Percentiles rank a stretch among this genome's conserved stretches.
Conservation (phyloP, 2,797 vertebrate species). For the Ibycter americanus region DNA sequence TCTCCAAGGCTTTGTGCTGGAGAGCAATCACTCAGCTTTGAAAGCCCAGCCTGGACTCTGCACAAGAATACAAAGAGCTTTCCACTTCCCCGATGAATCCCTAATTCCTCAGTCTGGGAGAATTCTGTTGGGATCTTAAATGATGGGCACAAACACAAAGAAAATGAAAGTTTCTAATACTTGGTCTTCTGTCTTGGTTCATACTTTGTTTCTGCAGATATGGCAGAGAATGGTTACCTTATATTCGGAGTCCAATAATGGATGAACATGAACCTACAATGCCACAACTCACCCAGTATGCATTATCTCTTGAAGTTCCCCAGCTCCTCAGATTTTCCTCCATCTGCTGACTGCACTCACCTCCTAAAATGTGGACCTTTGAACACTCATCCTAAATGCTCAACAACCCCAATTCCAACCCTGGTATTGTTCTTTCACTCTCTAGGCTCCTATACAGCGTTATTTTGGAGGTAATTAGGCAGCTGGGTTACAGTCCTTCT, state of each 20-base stretch:
- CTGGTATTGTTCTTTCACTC: not conserved
- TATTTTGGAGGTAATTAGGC: not conserved
- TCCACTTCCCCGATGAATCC: not conserved
- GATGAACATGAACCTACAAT: not conserved
- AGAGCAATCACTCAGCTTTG: not conserved
- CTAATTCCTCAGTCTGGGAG: not conserved
- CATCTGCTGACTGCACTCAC: not conserved
- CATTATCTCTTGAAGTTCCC: not conserved
- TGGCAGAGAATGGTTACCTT: not conserved
- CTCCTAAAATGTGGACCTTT: not conserved
- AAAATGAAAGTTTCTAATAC: not conserved
- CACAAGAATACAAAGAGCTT: not conserved
- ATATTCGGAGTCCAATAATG: not conserved
- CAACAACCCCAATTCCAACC: not conserved
- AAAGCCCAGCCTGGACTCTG: not conserved
- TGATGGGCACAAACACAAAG: not conserved
- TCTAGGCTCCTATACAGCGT: not conserved
- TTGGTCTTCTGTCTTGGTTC: not conserved
- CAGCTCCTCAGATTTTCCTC: not conserved
- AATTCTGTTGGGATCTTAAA: not conserved
- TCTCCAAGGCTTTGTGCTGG: not conserved
- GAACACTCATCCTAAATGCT: not conserved
- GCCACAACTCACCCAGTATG: not conserved
- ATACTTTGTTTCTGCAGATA: not conserved
- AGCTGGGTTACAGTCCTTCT: not conserved